Percentiles rank a stretch among this genome's conserved stretches.
Evolutionary conservation across 2,797 vertebrate species (phyloP).

Genomic region (Triplophysa bombifrons): DNA sequence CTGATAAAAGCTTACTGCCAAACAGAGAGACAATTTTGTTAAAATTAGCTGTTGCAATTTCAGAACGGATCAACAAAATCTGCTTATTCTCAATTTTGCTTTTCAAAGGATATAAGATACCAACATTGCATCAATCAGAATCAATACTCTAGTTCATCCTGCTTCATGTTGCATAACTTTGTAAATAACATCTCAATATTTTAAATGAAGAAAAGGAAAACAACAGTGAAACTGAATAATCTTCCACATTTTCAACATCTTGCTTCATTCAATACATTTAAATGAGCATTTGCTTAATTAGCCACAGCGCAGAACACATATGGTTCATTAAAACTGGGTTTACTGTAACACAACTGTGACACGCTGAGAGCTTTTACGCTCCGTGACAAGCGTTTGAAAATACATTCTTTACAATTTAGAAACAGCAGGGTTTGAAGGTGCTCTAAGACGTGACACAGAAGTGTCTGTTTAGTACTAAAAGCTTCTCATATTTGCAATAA

Average conservation of each 20-base stretch:
- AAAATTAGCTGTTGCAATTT: not conserved
- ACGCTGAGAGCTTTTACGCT: not conserved
- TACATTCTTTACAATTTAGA: not conserved
- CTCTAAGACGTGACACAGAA: not conserved
- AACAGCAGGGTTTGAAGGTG: not conserved
- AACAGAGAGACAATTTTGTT: not conserved
- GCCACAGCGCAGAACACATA: not conserved
- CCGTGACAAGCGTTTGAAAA: not conserved
- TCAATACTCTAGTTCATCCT: not conserved
- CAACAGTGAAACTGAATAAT: not conserved
- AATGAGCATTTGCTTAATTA: not conserved
- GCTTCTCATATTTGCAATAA: not conserved
- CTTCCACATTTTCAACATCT: constrained; percentile 4
- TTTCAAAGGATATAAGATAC: not conserved
- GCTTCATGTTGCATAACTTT: not conserved
- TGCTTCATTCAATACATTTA: constrained; percentile 10
- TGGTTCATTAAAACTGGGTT: not conserved
- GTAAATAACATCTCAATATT: not conserved
- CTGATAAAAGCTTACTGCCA: not conserved
- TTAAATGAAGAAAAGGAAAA: not conserved
- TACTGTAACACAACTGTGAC: not conserved
- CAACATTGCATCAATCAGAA: not conserved
- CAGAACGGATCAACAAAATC: not conserved
- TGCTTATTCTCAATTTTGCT: not conserved
- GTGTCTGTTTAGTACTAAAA: not conserved